Base-by-base conservation (phyloP, 2,113 vertebrate species). In the Equus przewalskii region DNA sequence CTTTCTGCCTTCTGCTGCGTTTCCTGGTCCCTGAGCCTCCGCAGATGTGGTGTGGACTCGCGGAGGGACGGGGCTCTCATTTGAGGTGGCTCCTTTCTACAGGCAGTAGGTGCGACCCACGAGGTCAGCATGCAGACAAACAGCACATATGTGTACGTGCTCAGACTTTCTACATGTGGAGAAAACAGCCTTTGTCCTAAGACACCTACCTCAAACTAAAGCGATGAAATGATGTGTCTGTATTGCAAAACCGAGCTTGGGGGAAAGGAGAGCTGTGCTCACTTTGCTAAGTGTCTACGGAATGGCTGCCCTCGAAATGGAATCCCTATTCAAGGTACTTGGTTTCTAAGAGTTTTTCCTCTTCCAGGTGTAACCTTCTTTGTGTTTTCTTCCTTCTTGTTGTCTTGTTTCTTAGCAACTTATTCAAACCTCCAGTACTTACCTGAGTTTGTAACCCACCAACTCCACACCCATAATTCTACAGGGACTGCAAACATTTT, bases 351-450 rank as follows among this genome's bases (percentile, higher is more conserved):
- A 60, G 87, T 95, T 85, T 97, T 96, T 94, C 97, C 54, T 89
- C 76, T 94, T 96, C 93, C 97, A 99, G 97, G 97, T 99, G 81
- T 98, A 97, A 97, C 89, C 95, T 88, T 94, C 94, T 96, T 86
- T 93, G 79, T 97, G 80, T 96, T 95, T 97, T 97, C 96, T 79
- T 98, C 75, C 93, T 98, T 95, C 95, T 94, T 81, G 87, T 97
- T 97, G 93, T 97, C 91, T 95, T 78, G 98, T 99, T 98, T 97
- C 99, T 98, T 99, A 99, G 99, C 99, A 99, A 99, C 99, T 97
- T 95, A 97, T 93, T 98, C 97, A 99, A 99, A 98, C 98, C 96
- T 98, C 97, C 94, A 98, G 97, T 98, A 98, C 94, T 98, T 98
- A 46, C 51, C 97, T 94, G 98, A 98, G 98, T 99, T 98, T 98